phyloP scores from a whole-genome alignment of 2,113 vertebrate genomes.

The Tragelaphus buxtoni region DNA sequence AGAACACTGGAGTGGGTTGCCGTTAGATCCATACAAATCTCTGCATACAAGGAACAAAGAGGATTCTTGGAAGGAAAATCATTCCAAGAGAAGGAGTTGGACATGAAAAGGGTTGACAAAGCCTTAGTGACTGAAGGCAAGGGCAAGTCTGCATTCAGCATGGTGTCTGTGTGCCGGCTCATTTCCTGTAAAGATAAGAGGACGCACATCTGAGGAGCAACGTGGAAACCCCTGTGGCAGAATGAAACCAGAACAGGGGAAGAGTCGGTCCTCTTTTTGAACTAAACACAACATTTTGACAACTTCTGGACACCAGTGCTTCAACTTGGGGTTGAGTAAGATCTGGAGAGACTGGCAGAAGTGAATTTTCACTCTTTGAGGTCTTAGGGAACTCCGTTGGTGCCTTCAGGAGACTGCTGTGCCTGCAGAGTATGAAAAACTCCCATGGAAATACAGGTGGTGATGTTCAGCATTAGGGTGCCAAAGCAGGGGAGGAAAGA shows the following conservation, averaged over 20 bases:
- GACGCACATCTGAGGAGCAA: background rate
- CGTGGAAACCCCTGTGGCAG: background rate
- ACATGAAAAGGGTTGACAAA: background rate
- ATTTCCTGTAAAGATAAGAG: background rate
- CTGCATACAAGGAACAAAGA: background rate
- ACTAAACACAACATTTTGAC: background rate
- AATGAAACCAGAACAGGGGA: background rate
- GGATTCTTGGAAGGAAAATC: background rate
- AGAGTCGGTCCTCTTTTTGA: background rate
- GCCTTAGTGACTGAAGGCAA: background rate
- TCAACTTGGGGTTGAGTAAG: background rate
- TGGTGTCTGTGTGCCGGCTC: background rate
- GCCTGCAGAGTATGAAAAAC: background rate
- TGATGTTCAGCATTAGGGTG: background rate
- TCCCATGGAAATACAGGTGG: background rate
- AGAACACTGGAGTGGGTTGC: no score
- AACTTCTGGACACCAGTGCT: background rate
- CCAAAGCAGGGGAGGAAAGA: background rate
- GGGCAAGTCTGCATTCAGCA: background rate
- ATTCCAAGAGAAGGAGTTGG: background rate
- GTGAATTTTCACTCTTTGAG: background rate
- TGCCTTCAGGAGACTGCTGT: background rate
- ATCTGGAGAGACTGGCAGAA: background rate
- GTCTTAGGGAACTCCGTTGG: background rate
- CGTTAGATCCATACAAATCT: background rate